Evolutionary conservation across 2,113 vertebrate genomes (phyloP), one percentile per base, ranked within the genome.

Genomic region (Panurus biarmicus): DNA sequence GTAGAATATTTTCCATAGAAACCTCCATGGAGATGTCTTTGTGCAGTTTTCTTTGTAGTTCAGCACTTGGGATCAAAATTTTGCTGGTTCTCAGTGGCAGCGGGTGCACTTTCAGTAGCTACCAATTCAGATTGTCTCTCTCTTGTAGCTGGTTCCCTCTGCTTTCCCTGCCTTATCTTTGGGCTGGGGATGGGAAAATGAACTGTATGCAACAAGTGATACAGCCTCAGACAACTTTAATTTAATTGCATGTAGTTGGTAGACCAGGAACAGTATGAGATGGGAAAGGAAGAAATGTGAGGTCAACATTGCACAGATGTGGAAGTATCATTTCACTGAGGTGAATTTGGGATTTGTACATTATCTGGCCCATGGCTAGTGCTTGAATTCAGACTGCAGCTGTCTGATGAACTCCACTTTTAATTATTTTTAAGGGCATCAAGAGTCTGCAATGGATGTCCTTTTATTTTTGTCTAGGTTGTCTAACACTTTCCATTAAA

Each of bases 401-500:
- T 75, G n/a, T 53, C 61, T 95, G 84, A 89, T 65, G 67, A 82
- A 25, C 66, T 89, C 23, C 36, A 33, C 62, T 89, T 93, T 36
- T 78, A 86, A 89, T 91, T 95, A 65, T 92, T 82, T 93, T 94
- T 86, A 91, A 85, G 56, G 74, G 35, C 38, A 66, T 45, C 45
- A 51, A 47, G 50, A 89, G 26, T 31, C 66, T 92, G 45, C 2
- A 1, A 35, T 82, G 89, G 84, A 61, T 50, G 26, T 65, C 19
- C 25, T 87, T 82, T 95, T 65, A n/a, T 89, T 82, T 33, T 72
- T 76, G 38, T 24, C 25, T 82, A 82, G 26, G 26, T 76, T 95
- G 38, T 42, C 38, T 65, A 69, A 92, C 8, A 15, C 19, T 62
- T 87, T 75, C 54, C 26, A 42, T 79, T 58, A n/a, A 53, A 47